phyloP scores from a whole-genome alignment of 1,140 invertebrate species.

The Tribolium castaneum region DNA sequence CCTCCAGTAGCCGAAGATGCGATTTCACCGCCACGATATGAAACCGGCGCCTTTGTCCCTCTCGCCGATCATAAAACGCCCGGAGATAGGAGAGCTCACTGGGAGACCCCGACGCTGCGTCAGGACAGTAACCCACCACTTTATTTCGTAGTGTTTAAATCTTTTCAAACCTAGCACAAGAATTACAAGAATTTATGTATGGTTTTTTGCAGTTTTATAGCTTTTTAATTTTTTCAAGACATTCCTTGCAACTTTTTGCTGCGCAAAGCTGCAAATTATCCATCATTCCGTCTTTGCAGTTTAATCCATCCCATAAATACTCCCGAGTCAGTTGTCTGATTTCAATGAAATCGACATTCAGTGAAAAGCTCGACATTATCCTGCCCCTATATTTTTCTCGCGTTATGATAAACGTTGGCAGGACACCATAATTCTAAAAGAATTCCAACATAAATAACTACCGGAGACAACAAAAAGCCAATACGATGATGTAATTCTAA shows the following conservation, averaged over 20 bases:
- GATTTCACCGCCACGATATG: slow-evolving; percentile 18
- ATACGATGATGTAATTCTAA: slow-evolving; percentile 38
- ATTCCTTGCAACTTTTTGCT: too few relatives aligned
- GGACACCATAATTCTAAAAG: slow-evolving; percentile 27
- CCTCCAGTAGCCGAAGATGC: slow-evolving; percentile 15
- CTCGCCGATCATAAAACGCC: slow-evolving; percentile 2
- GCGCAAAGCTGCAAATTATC: neutral
- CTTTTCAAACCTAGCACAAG: too few relatives aligned
- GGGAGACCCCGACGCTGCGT: neutral
- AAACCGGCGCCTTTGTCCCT: slow-evolving; percentile 15
- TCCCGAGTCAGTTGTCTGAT: neutral
- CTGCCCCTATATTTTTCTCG: slow-evolving; percentile 10
- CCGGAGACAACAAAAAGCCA: slow-evolving; percentile 24
- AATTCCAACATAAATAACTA: slow-evolving; percentile 30
- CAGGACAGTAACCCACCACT: neutral
- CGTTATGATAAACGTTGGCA: slow-evolving; percentile 24
- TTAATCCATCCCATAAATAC: neutral
- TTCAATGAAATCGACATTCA: slow-evolving; percentile 15
- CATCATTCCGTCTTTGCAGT: neutral
- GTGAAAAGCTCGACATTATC: slow-evolving; percentile 23
- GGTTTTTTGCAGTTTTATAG: too few relatives aligned
- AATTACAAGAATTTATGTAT: too few relatives aligned
- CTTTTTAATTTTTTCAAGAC: too few relatives aligned
- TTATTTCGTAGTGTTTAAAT: too few relatives aligned
- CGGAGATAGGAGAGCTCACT: neutral